phyloP scores from a whole-genome alignment of 2,888 invertebrate species.

The Patella pellucida region DNA sequence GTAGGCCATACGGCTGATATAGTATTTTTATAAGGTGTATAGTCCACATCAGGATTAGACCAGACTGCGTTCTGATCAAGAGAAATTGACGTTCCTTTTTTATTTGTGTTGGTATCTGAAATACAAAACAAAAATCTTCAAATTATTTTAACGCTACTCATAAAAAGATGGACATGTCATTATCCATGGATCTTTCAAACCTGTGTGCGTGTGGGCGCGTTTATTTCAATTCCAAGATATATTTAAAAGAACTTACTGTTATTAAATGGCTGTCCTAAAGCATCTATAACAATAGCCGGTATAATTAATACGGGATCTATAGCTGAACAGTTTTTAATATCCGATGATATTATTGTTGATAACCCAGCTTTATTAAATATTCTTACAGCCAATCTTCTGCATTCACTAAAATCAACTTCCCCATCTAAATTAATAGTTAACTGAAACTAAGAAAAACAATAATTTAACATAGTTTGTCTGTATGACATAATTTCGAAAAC shows the following conservation, averaged over 20 bases:
- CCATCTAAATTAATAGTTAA: conserved; percentile 29
- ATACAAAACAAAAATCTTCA: neutral
- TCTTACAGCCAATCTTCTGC: conserved; percentile 34
- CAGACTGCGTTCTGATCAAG: conserved; percentile 28
- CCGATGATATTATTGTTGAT: conserved; percentile 27
- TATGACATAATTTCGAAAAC: no score
- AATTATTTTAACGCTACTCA: no score
- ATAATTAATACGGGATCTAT: conserved; percentile 35
- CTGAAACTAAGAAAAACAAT: conserved; percentile 28
- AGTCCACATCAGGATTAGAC: conserved; percentile 29
- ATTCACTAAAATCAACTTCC: conserved; percentile 35
- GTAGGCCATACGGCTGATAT: conserved; percentile 38
- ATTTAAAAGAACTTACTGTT: no score
- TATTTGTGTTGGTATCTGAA: neutral
- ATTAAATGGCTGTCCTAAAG: conserved; percentile 24
- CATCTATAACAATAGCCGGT: conserved; percentile 39
- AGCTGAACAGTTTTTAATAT: conserved; percentile 39
- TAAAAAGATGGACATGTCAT: no score
- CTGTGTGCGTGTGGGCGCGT: no score
- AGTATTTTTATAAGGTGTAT: conserved; percentile 35
- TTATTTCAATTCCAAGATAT: no score
- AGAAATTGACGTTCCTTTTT: conserved; percentile 17
- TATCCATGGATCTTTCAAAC: no score
- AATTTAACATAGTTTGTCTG: neutral
- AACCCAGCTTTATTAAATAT: conserved; percentile 39